phyloP scores from a whole-genome alignment of 2,113 vertebrate species.

The Semnopithecus entellus region DNA sequence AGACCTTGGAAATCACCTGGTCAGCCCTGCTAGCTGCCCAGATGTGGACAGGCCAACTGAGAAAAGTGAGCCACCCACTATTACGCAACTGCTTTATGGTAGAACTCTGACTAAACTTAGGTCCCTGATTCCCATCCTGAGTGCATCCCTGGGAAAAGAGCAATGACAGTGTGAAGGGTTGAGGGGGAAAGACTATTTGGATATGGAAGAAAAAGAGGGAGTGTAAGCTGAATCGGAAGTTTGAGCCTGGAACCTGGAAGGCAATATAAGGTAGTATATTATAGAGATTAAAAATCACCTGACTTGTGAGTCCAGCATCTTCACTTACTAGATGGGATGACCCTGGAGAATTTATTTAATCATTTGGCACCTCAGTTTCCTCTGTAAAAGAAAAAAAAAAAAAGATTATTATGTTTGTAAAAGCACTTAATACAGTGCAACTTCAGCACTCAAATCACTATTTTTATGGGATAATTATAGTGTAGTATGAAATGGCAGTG shows the following conservation, averaged over 20 bases:
- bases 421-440: background rate
- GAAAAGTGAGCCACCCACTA: background rate
- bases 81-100: background rate
- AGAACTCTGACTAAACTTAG: background rate
- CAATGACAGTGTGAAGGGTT: background rate
- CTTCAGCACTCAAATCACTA: conserved; percentile 12
- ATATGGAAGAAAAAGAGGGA: background rate
- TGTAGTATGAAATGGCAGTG: background rate
- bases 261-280: background rate
- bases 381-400: background rate
- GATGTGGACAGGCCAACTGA: background rate
- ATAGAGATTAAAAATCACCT: background rate
- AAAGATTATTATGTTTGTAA: background rate
- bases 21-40: background rate
- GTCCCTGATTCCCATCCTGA: background rate
- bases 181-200: background rate
- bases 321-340: background rate
- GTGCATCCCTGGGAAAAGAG: background rate
- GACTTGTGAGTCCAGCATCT: background rate
- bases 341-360: background rate
- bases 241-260: background rate
- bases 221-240: background rate
- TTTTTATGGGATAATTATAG: conserved; percentile 15
- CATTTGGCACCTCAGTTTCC: conserved; percentile 1
- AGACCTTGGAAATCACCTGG: background rate